Evolutionary conservation across 2,113 vertebrate genomes (phyloP).

Genomic region (Microtus pennsylvanicus): DNA sequence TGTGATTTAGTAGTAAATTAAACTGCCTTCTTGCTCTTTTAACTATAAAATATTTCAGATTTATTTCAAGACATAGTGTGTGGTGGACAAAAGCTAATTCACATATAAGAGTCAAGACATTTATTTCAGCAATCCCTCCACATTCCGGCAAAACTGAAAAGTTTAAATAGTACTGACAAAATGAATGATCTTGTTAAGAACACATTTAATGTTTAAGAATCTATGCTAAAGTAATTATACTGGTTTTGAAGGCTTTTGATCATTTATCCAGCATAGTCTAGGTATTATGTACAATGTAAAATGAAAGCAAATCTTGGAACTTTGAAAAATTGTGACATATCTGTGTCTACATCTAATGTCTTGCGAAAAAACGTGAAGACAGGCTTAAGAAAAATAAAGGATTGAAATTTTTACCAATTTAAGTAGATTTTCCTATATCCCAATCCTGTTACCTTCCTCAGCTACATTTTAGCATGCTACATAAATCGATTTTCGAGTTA

Average conservation of each 20-base stretch:
- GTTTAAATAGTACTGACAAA: not conserved
- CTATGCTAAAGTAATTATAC: conserved; percentile 23
- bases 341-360: not conserved
- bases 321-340: not conserved
- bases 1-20: conserved; percentile 65
- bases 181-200: not conserved
- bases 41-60: conserved; percentile 56
- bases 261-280: conserved; percentile 55
- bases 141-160: conserved; percentile 55
- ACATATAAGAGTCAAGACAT: not conserved
- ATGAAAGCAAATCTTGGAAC: not conserved
- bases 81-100: conserved; percentile 27
- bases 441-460: not conserved
- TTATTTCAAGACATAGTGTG: conserved; percentile 47
- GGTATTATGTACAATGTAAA: conserved; percentile 45
- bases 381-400: not conserved
- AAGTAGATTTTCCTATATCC: not conserved
- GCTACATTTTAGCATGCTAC: not conserved
- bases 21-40: conserved; percentile 63
- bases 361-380: not conserved
- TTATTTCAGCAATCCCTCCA: not conserved
- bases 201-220: conserved; percentile 43
- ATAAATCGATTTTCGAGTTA: conserved; percentile 1
- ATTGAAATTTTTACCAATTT: not conserved
- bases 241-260: conserved; percentile 40